A percentile compares a stretch with the other conserved stretches of the same genome.
phyloP scores from a whole-genome alignment of 2,888 invertebrate genomes.

The Caenorhabditis japonica region DNA sequence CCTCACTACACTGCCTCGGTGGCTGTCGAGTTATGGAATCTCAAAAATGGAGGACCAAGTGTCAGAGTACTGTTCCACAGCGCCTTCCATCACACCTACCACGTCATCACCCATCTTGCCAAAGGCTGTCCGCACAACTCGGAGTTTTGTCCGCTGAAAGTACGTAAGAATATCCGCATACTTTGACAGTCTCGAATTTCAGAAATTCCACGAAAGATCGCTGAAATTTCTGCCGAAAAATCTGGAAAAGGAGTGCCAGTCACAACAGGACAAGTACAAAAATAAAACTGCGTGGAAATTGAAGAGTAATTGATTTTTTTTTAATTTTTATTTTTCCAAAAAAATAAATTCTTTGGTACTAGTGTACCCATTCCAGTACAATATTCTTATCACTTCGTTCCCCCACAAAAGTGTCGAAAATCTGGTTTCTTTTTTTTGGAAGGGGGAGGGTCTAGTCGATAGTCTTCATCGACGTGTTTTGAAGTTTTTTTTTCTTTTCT shows the following conservation, averaged over 20 bases:
- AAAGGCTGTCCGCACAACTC: conserved; percentile 66
- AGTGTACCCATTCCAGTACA: too few species aligned
- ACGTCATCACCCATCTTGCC: conserved; percentile 67
- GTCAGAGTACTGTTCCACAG: conserved; percentile 70
- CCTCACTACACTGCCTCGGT: conserved; percentile 74
- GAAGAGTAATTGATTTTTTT: not conserved
- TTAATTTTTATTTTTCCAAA: not conserved
- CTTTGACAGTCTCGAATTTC: conserved; percentile 5
- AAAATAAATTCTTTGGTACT: too few species aligned
- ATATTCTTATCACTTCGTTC: too few species aligned
- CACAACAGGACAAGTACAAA: not conserved
- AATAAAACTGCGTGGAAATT: conserved; percentile 27
- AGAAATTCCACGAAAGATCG: conserved; percentile 54
- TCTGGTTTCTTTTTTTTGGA: too few species aligned
- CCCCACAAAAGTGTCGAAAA: too few species aligned
- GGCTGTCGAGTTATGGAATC: conserved; percentile 71
- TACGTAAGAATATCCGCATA: not conserved
- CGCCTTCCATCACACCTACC: conserved; percentile 71
- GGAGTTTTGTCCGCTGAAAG: conserved; percentile 66
- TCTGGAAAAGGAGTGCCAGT: conserved; percentile 43
- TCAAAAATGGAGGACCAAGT: conserved; percentile 62
- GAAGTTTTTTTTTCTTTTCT: too few species aligned
- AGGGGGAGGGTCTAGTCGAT: too few species aligned
- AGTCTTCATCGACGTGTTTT: too few species aligned
- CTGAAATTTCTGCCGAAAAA: conserved; percentile 52